A percentile compares a stretch with the other conserved stretches of the same genome.
Evolutionary conservation across 1,140 invertebrate genomes (phyloP).

Genomic region (Hypothenemus hampei): DNA sequence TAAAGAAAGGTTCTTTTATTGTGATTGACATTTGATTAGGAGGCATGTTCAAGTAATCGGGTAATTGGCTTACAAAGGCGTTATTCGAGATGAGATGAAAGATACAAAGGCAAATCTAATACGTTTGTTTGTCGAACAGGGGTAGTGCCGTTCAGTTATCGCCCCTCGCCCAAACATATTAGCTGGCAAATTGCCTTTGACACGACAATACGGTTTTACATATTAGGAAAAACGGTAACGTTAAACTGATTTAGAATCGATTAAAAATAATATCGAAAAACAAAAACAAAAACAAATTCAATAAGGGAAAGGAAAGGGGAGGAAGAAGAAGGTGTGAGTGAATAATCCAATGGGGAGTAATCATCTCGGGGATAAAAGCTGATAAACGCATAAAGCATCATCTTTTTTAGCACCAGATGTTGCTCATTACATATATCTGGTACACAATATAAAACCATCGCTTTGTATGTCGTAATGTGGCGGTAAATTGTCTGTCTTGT

Average conservation of each 20-base stretch:
- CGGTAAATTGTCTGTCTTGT: constrained; percentile 42
- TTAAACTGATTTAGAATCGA: too few relatives aligned
- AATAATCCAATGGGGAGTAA: constrained; percentile 1
- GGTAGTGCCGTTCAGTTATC: constrained; percentile 17
- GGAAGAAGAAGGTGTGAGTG: too few relatives aligned
- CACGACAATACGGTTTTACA: constrained; percentile 22
- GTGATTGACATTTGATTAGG: background rate
- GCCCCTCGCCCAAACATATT: constrained; percentile 19
- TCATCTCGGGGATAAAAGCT: constrained; percentile 10
- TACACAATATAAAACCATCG: constrained; percentile 31
- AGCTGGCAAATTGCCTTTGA: constrained; percentile 24
- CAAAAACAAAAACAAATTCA: too few relatives aligned
- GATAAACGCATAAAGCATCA: constrained; percentile 26
- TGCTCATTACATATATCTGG: constrained; percentile 37
- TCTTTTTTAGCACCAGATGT: constrained; percentile 42
- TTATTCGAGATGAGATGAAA: constrained; percentile 22
- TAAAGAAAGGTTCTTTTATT: too few relatives aligned
- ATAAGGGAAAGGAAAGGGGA: too few relatives aligned
- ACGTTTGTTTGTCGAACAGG: constrained; percentile 2
- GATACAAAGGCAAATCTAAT: constrained; percentile 16
- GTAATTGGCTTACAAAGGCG: constrained; percentile 21
- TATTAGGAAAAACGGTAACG: too few relatives aligned
- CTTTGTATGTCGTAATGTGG: constrained; percentile 41
- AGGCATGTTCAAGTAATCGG: constrained; percentile 17
- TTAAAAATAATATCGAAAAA: too few relatives aligned